Base-by-base conservation (phyloP, 1,140 invertebrate genomes). In the Pteromalus puparum region DNA sequence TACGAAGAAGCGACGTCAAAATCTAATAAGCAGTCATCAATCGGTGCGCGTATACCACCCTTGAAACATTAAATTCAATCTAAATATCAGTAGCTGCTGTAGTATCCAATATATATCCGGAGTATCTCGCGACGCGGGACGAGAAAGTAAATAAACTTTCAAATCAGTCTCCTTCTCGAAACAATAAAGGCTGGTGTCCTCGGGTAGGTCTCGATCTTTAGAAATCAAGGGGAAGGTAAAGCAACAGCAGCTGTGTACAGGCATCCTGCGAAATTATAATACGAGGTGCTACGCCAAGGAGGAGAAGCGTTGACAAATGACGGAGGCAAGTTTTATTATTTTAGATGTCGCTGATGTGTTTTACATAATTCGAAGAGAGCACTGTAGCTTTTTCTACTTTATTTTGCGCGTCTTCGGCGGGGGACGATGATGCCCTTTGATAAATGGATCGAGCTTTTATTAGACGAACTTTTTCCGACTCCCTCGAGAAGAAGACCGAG, bases 291-390 rank as follows among this genome's bases (percentile, higher is more conserved):
- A 67, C 42, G 21, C 15, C 15, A 24, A 1, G 26, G 74, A 24
- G 24, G 73, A 12, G 90, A 82, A 90, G 89, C 91, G 90, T 92
- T 93, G 92, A 93, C 92, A 93, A 93, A 93, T 93, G 92, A 93
- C 92, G 88, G 88, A 91, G 89, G 88, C 90, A 90, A 91, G 88
- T 93, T 93, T 93, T 93, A 93, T 93, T 93, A 93, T 93, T 93
- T 93, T 92, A 93, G 90, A 92, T 92, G 90, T 90, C 75, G 70
- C 18, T 74, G 87, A 90, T 92, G 89, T 91, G 90, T 91, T 93
- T 93, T 93, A 93, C 92, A 93, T 93, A 92, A 90, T 92, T 91
- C 87, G 87, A 86, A 86, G 13, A 12, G 77, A 68, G 78, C n/a
- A 6, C 15, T 34, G 81, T 34, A 81, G 78, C 87, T 76, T 34